phyloP scores from a whole-genome alignment of 2,888 invertebrate species.

The Stenotaenia linearis region DNA sequence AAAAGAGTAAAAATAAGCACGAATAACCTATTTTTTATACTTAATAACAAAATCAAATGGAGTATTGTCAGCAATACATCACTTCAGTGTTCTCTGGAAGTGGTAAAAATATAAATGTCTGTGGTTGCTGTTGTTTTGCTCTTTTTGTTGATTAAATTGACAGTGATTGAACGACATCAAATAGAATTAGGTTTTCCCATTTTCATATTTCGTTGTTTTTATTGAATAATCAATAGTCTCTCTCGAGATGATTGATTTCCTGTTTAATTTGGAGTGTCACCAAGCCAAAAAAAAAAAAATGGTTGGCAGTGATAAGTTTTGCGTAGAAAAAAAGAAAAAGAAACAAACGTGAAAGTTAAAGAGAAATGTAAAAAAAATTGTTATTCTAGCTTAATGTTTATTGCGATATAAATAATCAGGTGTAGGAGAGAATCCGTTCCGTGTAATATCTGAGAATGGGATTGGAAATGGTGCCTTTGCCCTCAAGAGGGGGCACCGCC shows the following conservation, averaged over 20 bases:
- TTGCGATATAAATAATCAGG: background rate
- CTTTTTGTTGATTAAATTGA: background rate
- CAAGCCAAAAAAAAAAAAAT: background rate
- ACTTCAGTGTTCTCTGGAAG: too few species aligned
- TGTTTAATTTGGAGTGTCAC: background rate
- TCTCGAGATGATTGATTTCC: background rate
- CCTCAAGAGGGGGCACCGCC: slow-evolving; percentile 7
- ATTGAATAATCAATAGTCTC: too few species aligned
- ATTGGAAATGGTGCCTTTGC: slow-evolving; percentile 2
- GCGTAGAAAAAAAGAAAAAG: background rate
- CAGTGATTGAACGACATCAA: background rate
- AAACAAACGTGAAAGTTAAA: too few species aligned
- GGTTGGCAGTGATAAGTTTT: background rate
- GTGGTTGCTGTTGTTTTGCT: too few species aligned
- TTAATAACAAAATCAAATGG: too few species aligned
- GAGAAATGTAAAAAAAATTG: background rate
- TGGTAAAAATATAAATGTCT: too few species aligned
- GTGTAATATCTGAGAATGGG: background rate
- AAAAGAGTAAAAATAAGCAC: too few species aligned
- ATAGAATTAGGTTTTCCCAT: background rate
- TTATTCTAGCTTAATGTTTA: background rate
- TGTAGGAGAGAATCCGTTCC: background rate
- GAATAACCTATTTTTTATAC: too few species aligned
- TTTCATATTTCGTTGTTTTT: too few species aligned
- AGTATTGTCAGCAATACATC: too few species aligned